Conservation (phyloP, 2,113 vertebrate species). For the Halcyon malimbica region DNA sequence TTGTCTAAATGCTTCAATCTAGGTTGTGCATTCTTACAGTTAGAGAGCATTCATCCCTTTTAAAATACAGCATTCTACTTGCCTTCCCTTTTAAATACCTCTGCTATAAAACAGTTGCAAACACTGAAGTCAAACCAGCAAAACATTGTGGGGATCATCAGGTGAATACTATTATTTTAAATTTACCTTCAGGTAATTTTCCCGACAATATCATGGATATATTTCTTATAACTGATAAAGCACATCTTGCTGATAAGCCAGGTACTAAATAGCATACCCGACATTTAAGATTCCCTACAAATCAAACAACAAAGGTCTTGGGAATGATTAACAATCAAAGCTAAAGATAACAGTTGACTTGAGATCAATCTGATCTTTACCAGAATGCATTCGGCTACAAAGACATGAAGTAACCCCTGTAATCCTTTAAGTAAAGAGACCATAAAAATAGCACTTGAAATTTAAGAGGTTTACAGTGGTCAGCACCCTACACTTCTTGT, state of each 20-base stretch:
- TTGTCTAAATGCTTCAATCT: not conserved
- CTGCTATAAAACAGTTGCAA: not conserved
- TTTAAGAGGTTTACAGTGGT: constrained; percentile 42
- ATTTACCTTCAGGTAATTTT: not conserved
- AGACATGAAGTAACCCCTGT: constrained; percentile 64
- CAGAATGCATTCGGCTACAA: constrained; percentile 48
- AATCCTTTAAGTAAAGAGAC: constrained; percentile 52
- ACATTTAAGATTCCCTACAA: not conserved
- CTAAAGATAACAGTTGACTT: constrained; percentile 57
- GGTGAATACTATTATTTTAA: not conserved
- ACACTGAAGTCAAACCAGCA: not conserved
- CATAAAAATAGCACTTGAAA: constrained; percentile 51
- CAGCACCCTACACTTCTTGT: not conserved
- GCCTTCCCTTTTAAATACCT: not conserved
- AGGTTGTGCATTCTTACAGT: not conserved
- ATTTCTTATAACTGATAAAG: not conserved
- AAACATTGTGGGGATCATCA: not conserved
- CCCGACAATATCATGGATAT: not conserved
- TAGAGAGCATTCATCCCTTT: not conserved
- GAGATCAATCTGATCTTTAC: constrained; percentile 51
- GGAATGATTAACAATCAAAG: constrained; percentile 39
- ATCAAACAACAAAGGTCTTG: constrained; percentile 29
- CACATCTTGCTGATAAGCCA: not conserved
- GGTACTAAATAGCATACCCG: not conserved
- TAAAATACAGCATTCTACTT: not conserved